Percentiles rank a stretch among this genome's conserved stretches.
phyloP scores from a whole-genome alignment of 2,888 invertebrate genomes.

The Pristionchus entomophagus region DNA sequence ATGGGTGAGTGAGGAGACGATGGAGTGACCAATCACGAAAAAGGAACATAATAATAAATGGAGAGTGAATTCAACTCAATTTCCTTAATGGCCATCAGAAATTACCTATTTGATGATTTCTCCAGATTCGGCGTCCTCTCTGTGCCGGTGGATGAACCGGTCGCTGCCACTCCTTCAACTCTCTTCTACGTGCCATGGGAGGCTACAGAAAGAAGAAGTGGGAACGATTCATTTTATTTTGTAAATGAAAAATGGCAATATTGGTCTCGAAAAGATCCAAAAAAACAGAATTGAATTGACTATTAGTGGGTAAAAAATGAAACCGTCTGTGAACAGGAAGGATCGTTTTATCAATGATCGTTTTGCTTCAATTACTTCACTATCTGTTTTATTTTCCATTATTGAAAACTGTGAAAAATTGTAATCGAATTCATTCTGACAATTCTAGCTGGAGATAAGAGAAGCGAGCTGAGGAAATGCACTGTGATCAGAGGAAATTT shows the following conservation, averaged over 20 bases:
- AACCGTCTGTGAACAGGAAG: not conserved
- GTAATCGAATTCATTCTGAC: too few species aligned
- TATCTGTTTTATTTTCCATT: too few species aligned
- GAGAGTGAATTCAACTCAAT: not conserved
- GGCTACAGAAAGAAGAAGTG: not conserved
- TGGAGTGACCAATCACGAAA: not conserved
- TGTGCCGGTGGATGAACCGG: not conserved
- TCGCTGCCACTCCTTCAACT: not conserved
- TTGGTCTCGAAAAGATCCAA: too few species aligned
- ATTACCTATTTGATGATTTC: not conserved
- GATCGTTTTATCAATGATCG: too few species aligned
- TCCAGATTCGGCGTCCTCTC: constrained; percentile 36
- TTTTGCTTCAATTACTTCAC: too few species aligned
- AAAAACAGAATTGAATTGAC: too few species aligned
- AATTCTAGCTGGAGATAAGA: not conserved
- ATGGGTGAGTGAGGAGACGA: constrained; percentile 20
- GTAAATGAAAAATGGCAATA: too few species aligned
- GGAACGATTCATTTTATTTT: too few species aligned
- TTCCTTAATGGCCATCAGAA: not conserved
- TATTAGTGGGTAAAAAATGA: too few species aligned
- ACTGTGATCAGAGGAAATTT: constrained; percentile 33
- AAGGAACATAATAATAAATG: too few species aligned
- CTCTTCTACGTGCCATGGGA: constrained; percentile 20
- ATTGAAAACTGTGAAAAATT: too few species aligned
- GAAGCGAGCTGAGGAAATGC: not conserved